Base-by-base conservation (phyloP, 1,140 invertebrate species). In the Drosophila prosaltans region DNA sequence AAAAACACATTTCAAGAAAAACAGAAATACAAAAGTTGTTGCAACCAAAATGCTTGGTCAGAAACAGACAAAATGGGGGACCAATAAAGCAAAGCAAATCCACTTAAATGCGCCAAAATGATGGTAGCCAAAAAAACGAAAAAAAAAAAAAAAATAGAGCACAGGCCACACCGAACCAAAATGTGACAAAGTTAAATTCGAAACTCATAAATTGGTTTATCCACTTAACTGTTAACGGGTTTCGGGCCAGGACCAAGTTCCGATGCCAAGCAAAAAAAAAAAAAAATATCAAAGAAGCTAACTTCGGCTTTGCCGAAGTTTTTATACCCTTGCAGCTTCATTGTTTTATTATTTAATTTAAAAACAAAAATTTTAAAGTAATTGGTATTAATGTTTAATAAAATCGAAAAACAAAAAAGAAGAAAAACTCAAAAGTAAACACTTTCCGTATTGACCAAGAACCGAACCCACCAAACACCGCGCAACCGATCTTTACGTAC, bases 191-290 rank as follows among this genome's bases (percentile, higher is more conserved):
- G 80, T 88, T 88, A 91, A 88, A 90, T 90, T 91, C 85, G 80
- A 90, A 91, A 91, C 90, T 91, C 90, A 91, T 91, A 91, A 91
- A 91, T 91, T 91, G 90, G 90, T 85, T 91, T 91, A 91, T 91
- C 85, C 90, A 91, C 90, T 91, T 91, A 91, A 90, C 85, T 91
- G 90, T 91, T 91, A 91, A 91, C 90, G 85, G 81, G 85, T 90
- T 90, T 79, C 73, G 48, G 73, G 55, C 77, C 80, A 74, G 85
- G 74, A 86, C 81, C 78, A 85, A 86, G 63, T 85, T 85, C 71
- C 36, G 45, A 40, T 65, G 77, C 69, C 81, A 83, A 80, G 74
- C 81, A 81, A 69, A 60, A 64, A 26, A 63, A 41, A n/a, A 68
- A 21, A 45, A 65, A 30, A 65, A n/a, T n/a, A n/a, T n/a, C n/a